These are phyloP conservation scores for Fregetta grallaria DNA, from an alignment of 2,113 vertebrate genomes.

Conservation along the genomic window DNA sequence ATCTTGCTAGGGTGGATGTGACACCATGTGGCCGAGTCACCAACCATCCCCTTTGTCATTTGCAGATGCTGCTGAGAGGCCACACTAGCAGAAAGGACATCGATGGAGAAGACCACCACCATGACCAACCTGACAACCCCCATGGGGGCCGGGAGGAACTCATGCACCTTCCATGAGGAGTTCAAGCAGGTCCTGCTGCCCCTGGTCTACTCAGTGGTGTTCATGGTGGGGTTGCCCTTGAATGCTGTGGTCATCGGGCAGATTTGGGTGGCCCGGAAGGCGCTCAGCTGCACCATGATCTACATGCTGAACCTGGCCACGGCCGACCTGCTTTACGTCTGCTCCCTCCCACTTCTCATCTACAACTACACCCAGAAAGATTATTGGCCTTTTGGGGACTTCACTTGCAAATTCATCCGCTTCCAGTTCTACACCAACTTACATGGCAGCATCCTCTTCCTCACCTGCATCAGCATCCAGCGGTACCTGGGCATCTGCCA, in stretches of 20 bases:
- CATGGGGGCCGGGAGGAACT: not conserved
- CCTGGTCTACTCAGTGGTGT: conserved; percentile 84
- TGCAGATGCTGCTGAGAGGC: not conserved
- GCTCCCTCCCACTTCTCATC: conserved; percentile 92
- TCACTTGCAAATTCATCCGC: conserved; percentile 86
- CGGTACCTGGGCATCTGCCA: conserved; percentile 95
- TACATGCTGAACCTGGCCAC: conserved; percentile 92
- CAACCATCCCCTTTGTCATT: not conserved
- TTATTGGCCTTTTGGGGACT: conserved; percentile 95
- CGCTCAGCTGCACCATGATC: conserved; percentile 82
- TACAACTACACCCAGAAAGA: conserved; percentile 93
- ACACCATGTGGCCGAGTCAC: accelerated
- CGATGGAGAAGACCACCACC: accelerated
- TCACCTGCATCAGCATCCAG: conserved; percentile 96
- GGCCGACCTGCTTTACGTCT: conserved; percentile 91
- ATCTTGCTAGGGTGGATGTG: not conserved
- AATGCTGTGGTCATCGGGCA: conserved; percentile 86
- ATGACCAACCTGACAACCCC: conserved; percentile 27
- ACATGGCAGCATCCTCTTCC: conserved; percentile 93
- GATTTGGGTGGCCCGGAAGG: conserved; percentile 79
- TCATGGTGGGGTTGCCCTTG: conserved; percentile 83
- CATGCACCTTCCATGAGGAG: conserved; percentile 89
- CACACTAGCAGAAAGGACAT: not conserved
- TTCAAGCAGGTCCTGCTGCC: conserved; percentile 91
- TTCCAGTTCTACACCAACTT: conserved; percentile 98